Base-by-base conservation (phyloP, 2,797 vertebrate genomes). In the Silurus lanzhouensis region DNA sequence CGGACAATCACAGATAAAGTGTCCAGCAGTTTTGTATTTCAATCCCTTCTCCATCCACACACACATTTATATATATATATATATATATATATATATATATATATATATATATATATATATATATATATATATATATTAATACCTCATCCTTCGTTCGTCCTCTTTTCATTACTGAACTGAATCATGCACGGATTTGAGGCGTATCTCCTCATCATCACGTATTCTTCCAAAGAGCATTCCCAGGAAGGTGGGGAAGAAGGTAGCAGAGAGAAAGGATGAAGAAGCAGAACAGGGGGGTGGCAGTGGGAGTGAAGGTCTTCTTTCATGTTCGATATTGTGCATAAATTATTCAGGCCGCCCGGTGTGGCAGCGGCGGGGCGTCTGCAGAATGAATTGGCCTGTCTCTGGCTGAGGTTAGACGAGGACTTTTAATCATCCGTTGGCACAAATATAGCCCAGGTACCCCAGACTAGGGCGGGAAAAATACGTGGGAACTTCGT, bases 311-410 rank as follows among this genome's bases (percentile, higher is more conserved):
- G 92, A 93, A 92, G 93, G 92, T 95, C 94, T 91, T 95, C 93
- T 95, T 95, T 96, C 94, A 94, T 95, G 94, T 94, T 95, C 94
- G 88, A 95, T 96, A 95, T 94, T 93, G 93, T 94, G 94, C 94
- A 96, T 96, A 94, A 96, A 96, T 96, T 94, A 96, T 96, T 96
- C 94, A 96, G 90, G 91, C 91, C 91, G 46, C 89, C 92, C 86
- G 75, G 90, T 94, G 94, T 91, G 94, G 92, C 71, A 89, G 93
- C 76, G 85, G 90, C 90, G 90, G 93, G 94, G 91, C 92, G 94
- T 95, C 94, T 92, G 92, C 89, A 92, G 93, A 94, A 96, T 95
- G 94, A 94, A 96, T 95, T 93, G 94, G 93, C 91, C 94, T 95
- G 95, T 95, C 95, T 95, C 91, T 93, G 87, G 90, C 91, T 90